Evolutionary conservation across 2,797 vertebrate genomes (phyloP), one percentile per base, ranked within the genome.

Genomic region (Paratrypauchen microcephalus): DNA sequence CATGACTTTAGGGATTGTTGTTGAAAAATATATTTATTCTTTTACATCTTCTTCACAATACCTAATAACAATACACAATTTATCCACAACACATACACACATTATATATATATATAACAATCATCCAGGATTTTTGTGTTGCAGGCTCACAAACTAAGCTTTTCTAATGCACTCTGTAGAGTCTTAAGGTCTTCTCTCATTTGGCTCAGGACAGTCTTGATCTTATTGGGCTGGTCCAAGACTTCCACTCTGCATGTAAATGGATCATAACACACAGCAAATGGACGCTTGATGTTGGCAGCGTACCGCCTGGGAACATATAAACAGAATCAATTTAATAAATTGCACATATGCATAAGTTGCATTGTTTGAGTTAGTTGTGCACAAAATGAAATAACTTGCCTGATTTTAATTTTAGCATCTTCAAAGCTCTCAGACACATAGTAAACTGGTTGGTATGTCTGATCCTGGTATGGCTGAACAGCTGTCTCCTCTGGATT

Each of bases 361-460:
- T n/a, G n/a, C n/a, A 11, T 56, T 15, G 12, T 26, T 24, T 56
- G 54, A 45, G n/a, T 56, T 21, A 24, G 21, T 28, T 57, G 24
- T 16, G 55, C 1, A 26, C 55, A 56, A 59, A 30, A 30, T n/a
- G 18, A 36, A 13, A 12, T 8, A 6, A n/a, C 23, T 19, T 84
- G 95, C 94, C 91, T 90, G 76, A 96, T 62, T 77, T 95, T 95
- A 28, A 75, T 77, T 83, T 94, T 96, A 78, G 93, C 94, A 2
- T 96, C 94, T 86, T 95, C 94, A 64, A 96, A 92, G 86, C 91
- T 96, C 78, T 97, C 94, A 15, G 95, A 93, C 72, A 96, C 86
- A 67, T 96, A 97, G 83, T 95, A 96, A 48, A 95, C 82, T 0
- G 94, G 88, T 83, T 96, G 96, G 87, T 94, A 96, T 15, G 89